A percentile compares a stretch with the other conserved stretches of the same genome.
Evolutionary conservation across 2,113 vertebrate genomes (phyloP).

Genomic region (Pundamilia nyererei): DNA sequence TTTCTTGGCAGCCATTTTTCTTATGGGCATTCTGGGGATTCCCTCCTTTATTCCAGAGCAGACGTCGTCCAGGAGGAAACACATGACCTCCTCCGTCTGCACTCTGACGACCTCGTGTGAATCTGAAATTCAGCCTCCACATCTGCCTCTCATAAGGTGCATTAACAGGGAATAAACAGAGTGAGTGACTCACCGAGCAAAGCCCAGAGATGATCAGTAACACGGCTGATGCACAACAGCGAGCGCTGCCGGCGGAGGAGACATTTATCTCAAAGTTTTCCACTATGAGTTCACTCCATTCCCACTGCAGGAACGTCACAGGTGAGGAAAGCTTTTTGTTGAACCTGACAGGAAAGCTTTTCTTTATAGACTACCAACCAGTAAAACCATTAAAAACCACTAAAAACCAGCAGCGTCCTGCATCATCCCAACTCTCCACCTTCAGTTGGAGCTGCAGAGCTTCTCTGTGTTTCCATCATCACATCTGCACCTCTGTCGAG

Average conservation of each 20-base stretch:
- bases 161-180: neutral
- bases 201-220: neutral
- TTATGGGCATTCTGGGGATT: neutral
- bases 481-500: neutral
- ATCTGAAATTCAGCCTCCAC: neutral
- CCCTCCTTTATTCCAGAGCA: neutral
- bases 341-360: neutral
- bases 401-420: neutral
- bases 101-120: neutral
- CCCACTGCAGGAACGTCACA: neutral
- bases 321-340: neutral
- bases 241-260: neutral
- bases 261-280: neutral
- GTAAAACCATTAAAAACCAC: neutral
- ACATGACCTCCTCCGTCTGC: neutral
- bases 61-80: neutral
- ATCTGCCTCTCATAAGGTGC: constrained; percentile 4
- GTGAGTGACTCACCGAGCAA: neutral
- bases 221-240: neutral
- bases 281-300: neutral
- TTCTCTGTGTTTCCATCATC: neutral
- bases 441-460: neutral
- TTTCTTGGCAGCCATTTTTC: neutral
- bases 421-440: neutral
- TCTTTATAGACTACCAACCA: neutral